Evolutionary conservation across 2,797 vertebrate species (phyloP), one percentile per base, ranked within the genome.

Genomic region (Cirrhinus mrigala): DNA sequence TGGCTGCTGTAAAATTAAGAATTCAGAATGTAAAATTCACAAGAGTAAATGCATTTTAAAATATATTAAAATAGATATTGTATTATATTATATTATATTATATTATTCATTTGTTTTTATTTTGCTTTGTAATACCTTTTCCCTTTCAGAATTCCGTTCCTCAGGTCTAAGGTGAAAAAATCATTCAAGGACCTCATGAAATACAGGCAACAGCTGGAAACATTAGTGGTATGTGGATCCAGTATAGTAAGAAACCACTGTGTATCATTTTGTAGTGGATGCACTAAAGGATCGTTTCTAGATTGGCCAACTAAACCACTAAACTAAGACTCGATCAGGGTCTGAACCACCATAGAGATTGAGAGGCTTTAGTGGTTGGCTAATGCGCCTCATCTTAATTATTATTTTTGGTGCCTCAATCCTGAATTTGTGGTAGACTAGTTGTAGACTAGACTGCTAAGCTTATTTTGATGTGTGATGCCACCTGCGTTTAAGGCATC

Each of bases 151-250:
- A 89, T 96, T 82, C 68, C 92, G 84, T 77, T 88, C 6, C 79
- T 96, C 79, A 90, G 94, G 6, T 94, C 93, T 86, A 90, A 94
- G 93, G 92, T 96, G 89, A 93, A 94, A 82, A 88, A 78, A 20
- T 96, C 96, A 0, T 79, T 94, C 82, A 87, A 86, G 27, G 90
- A 81, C 89, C 94, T 97, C 88, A 85, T 95, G 94, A 91, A 93
- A 84, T 91, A 90, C 81, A 96, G 95, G 87, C 91, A 92, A 87
- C 93, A 91, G 87, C 94, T 97, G 90, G 94, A 88, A 84, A 94
- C 91, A 92, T 92, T 96, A 82, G 87, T 96, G 91, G 95, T 96
- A 89, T 91, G 95, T 75, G 77, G 83, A 88, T 84, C 79, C 6
- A 18, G 56, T 48, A 22, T 71, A 33, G 6, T 76, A 69, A 27